These are phyloP conservation scores for Amphipyra berbera DNA, from an alignment of 2,888 invertebrate species.

Conservation along the genomic window DNA sequence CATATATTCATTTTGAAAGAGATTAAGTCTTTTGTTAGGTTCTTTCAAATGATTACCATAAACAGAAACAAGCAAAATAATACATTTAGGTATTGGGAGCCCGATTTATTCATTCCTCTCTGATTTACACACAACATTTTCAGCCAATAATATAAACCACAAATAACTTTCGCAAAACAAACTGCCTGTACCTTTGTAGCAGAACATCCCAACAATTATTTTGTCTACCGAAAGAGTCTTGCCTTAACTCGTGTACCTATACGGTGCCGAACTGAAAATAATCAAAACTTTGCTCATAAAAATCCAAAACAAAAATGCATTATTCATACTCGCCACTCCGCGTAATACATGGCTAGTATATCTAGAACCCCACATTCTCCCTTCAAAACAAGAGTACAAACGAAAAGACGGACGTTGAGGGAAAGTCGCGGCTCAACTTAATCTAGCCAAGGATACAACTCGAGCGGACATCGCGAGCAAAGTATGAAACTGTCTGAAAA, in stretches of 20 bases:
- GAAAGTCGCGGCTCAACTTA: conserved; percentile 71
- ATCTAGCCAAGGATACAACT: conserved; percentile 74
- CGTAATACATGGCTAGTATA: conserved; percentile 74
- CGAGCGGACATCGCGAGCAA: conserved; percentile 82
- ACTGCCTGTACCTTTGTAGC: conserved; percentile 65
- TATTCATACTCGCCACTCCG: conserved; percentile 87
- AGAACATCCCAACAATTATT: conserved; percentile 77
- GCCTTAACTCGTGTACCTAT: conserved; percentile 79
- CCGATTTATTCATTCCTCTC: conserved; percentile 35
- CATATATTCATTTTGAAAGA: no score
- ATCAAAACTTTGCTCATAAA: conserved; percentile 90
- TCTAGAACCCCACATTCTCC: conserved; percentile 62
- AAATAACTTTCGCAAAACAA: conserved; percentile 74
- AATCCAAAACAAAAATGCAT: conserved; percentile 90
- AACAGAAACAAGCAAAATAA: conserved; percentile 1
- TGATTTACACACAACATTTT: conserved; percentile 45
- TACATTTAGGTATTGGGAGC: conserved; percentile 3
- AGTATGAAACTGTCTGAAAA: conserved; percentile 88
- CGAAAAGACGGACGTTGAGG: conserved; percentile 55
- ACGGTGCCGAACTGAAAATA: conserved; percentile 88
- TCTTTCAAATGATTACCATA: not conserved
- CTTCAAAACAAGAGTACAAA: conserved; percentile 66
- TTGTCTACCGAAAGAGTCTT: conserved; percentile 71
- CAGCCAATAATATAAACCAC: conserved; percentile 60
- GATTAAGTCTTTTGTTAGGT: no score